phyloP scores from a whole-genome alignment of 2,888 invertebrate genomes.

The Serrognathus titanus region DNA sequence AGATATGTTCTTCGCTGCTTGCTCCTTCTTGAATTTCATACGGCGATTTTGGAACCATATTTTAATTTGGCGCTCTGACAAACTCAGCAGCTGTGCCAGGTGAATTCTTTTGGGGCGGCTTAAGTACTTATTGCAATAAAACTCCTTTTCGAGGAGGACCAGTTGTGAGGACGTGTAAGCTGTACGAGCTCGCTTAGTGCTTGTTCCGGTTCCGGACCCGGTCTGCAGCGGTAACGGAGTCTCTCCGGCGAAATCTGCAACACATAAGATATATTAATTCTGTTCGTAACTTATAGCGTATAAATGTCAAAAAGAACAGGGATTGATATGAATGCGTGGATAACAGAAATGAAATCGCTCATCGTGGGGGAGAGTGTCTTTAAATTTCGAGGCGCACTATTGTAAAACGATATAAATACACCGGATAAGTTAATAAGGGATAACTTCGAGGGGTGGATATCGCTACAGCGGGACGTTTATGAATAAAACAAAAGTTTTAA shows the following conservation, averaged over 20 bases:
- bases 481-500: slow-evolving; percentile 53
- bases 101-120: slow-evolving; percentile 75
- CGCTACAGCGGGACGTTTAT: slow-evolving; percentile 46
- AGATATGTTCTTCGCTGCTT: slow-evolving; percentile 12
- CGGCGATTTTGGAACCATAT: slow-evolving; percentile 86
- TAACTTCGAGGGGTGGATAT: slow-evolving; percentile 44
- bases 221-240: too few relatives aligned
- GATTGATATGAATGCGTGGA: slow-evolving; percentile 30
- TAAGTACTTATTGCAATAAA: slow-evolving; percentile 69
- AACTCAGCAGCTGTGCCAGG: slow-evolving; percentile 64
- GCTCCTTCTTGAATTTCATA: slow-evolving; percentile 73
- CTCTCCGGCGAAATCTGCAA: background rate
- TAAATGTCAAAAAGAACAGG: slow-evolving; percentile 22
- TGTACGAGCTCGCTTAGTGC: slow-evolving; percentile 68
- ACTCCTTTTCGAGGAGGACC: slow-evolving; percentile 77
- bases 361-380: slow-evolving; percentile 42
- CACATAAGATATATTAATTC: slow-evolving; percentile 25
- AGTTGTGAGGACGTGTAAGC: slow-evolving; percentile 79
- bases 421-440: slow-evolving; percentile 49
- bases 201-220: slow-evolving; percentile 11
- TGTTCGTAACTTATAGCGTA: slow-evolving; percentile 14
- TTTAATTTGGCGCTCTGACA: slow-evolving; percentile 79
- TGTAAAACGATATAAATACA: slow-evolving; percentile 46
- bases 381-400: slow-evolving; percentile 42
- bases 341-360: slow-evolving; percentile 32